Conservation (phyloP, 2,888 invertebrate genomes). For the Drosophila mimica region DNA sequence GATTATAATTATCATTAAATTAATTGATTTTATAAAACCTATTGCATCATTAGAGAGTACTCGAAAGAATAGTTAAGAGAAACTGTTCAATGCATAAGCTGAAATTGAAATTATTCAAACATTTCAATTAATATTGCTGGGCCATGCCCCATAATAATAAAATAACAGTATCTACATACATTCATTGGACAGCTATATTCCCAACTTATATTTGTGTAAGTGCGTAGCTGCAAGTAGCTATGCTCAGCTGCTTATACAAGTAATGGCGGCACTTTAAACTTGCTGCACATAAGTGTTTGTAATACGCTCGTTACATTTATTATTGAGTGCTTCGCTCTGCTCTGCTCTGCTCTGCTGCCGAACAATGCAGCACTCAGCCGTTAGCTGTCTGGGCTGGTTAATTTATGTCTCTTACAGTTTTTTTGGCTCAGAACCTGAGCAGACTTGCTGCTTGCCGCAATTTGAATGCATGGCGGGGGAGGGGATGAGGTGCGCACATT, state of each 20-base stretch:
- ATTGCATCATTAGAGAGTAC: too few species aligned
- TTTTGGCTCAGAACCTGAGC: constrained; percentile 31
- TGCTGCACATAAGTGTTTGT: constrained; percentile 74
- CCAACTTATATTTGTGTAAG: neutral
- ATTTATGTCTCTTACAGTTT: constrained; percentile 36
- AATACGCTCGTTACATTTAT: constrained; percentile 77
- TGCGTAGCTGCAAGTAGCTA: constrained; percentile 26
- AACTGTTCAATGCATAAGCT: neutral
- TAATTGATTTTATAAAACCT: too few species aligned
- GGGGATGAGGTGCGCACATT: constrained; percentile 6
- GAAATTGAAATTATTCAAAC: neutral
- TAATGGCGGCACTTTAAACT: constrained; percentile 67
- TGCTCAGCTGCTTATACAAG: constrained; percentile 29
- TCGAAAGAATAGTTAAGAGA: neutral
- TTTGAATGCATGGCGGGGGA: constrained; percentile 63
- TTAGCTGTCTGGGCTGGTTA: constrained; percentile 40
- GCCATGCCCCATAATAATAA: neutral
- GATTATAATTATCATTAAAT: too few species aligned
- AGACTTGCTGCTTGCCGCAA: constrained; percentile 34
- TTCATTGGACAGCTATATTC: neutral
- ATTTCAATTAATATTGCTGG: neutral
- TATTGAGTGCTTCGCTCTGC: constrained; percentile 63
- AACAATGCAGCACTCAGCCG: constrained; percentile 52
- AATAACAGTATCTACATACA: neutral
- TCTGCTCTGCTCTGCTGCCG: constrained; percentile 28